Evolutionary conservation across 2,113 vertebrate genomes (phyloP).

Genomic region (Cinclus mexicanus): DNA sequence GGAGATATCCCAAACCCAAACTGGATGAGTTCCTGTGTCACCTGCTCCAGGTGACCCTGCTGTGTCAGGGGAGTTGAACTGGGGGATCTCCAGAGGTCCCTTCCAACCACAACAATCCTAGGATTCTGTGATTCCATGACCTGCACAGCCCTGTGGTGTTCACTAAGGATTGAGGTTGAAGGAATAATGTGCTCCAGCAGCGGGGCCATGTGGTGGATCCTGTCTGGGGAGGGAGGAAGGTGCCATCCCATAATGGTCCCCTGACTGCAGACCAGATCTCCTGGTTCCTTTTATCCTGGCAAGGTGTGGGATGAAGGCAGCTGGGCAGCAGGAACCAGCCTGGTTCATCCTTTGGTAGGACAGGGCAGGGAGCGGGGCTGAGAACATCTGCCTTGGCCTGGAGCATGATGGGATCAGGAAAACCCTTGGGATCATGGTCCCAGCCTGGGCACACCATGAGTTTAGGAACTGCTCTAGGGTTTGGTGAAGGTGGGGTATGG

Average conservation of each 20-base stretch:
- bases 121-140: neutral
- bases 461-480: neutral
- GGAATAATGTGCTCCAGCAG: neutral
- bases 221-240: neutral
- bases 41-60: neutral
- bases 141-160: neutral
- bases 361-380: neutral
- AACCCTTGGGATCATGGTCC: neutral
- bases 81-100: neutral
- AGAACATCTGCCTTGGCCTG: neutral
- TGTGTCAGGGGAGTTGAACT: neutral
- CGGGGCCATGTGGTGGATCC: fast-evolving
- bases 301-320: fast-evolving
- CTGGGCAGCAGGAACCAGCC: neutral
- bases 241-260: neutral
- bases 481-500: neutral
- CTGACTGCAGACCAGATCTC: neutral
- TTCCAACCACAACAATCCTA: neutral
- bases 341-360: neutral
- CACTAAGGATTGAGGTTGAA: neutral
- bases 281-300: neutral
- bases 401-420: fast-evolving
- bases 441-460: neutral
- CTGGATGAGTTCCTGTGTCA: neutral
- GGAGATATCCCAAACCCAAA: neutral